Base-by-base conservation (phyloP, 2,888 invertebrate species). In the Eilema griseolum region DNA sequence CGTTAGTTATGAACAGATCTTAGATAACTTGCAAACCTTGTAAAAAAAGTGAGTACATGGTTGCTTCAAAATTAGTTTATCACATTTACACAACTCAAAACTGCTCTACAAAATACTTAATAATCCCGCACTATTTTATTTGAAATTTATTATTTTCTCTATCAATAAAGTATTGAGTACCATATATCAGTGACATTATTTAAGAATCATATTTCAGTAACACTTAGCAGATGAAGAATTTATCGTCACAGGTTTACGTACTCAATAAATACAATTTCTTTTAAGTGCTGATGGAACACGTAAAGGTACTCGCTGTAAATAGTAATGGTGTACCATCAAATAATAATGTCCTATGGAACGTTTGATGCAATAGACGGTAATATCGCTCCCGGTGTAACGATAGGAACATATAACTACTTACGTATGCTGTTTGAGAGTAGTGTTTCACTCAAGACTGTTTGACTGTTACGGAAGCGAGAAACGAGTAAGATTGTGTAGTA, bases 231-330 rank as follows among this genome's bases (percentile, higher is more conserved):
- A 37, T 61, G 33, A 23, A 23, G 3, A 23, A 37, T 37, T 23
- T 37, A 33, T 61, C 23, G 7, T 23, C 33, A 14, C 37, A 37
- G 14, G 33, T n/a, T 24, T 37, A 14, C 33, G 31, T 61, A 61
- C 37, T 61, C 23, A 16, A 61, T 16, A 65, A 65, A 33, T 65
- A 56, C 14, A 65, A 65, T 65, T 65, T 65, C 23, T 10, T 16
- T 31, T 14, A 33, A 65, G 23, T 56, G 16, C 31, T 31, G 31
- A 65, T 65, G 31, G 56, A 56, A 33, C 56, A 65, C 31, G 7
- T 33, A 8, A 56, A 56, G 31, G 26, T 28, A 11, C 20, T 63
- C 31, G 20, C 63, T 63, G 41, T 41, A 28, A 63, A 46, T 63
- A 37, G 26, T 63, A 63, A 63, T 26, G 28, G 28, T 20, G 31